Percentiles rank a stretch among this genome's conserved stretches.
Conservation (phyloP, 2,113 vertebrate species). For the Tupaia tana region DNA sequence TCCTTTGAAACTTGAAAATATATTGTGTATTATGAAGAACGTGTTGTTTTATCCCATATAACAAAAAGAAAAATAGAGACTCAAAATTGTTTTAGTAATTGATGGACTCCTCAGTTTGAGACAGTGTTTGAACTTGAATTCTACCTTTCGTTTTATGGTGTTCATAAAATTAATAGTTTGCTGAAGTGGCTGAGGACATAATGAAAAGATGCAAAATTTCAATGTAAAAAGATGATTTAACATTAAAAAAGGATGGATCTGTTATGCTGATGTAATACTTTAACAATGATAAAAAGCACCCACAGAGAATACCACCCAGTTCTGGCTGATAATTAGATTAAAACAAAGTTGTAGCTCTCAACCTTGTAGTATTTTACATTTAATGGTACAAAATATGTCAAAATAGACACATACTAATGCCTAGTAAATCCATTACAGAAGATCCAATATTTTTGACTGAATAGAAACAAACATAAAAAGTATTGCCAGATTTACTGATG, state of each 20-base stretch:
- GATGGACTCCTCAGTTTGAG: background rate
- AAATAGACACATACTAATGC: background rate
- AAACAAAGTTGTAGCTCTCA: background rate
- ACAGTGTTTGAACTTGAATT: background rate
- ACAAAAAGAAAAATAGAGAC: slow-evolving; percentile 7
- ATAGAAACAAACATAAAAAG: background rate
- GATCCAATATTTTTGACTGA: background rate
- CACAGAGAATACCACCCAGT: background rate
- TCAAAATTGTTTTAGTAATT: background rate
- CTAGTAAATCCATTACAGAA: background rate
- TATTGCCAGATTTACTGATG: background rate
- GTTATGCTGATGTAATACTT: background rate
- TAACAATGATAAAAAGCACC: background rate
- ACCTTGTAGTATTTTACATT: background rate
- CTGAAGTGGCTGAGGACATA: background rate
- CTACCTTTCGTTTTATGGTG: background rate
- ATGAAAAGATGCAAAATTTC: background rate
- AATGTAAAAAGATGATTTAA: slow-evolving; percentile 21
- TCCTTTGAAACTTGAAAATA: slow-evolving; percentile 1
- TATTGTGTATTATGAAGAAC: background rate
- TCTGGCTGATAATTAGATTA: background rate
- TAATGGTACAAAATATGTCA: background rate
- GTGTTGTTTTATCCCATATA: background rate
- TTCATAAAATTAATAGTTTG: slow-evolving; percentile 25
- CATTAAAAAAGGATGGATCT: background rate